Percentiles rank a stretch among this genome's conserved stretches.
phyloP scores from a whole-genome alignment of 2,797 vertebrate genomes.

The Tenualosa thibaudeaui region DNA sequence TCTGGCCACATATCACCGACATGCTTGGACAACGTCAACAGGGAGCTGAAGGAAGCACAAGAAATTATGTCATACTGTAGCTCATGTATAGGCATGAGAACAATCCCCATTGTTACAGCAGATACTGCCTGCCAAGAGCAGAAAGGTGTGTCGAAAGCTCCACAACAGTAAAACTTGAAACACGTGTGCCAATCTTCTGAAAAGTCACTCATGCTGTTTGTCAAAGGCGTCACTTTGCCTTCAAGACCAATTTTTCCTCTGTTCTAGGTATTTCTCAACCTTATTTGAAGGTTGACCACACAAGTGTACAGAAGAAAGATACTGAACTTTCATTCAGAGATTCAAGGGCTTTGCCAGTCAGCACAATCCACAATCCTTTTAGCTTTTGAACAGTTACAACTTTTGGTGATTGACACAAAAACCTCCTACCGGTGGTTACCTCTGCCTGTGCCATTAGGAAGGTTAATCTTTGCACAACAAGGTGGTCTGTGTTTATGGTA shows the following conservation, averaged over 20 bases:
- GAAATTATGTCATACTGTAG: constrained; percentile 60
- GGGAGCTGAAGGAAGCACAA: constrained; percentile 45
- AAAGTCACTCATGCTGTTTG: background rate
- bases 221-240: background rate
- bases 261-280: background rate
- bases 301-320: background rate
- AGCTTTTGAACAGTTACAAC: too few relatives aligned
- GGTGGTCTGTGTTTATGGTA: background rate
- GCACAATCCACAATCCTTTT: too few relatives aligned
- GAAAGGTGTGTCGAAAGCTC: constrained; percentile 45
- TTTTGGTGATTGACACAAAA: too few relatives aligned
- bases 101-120: constrained; percentile 65
- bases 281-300: background rate
- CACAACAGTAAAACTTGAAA: background rate
- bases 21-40: background rate
- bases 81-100: constrained; percentile 60
- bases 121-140: constrained; percentile 63
- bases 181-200: background rate
- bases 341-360: background rate
- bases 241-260: too few relatives aligned
- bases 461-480: background rate
- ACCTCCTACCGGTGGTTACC: background rate
- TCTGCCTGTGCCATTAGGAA: background rate
- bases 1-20: background rate
- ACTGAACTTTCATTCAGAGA: background rate